Percentiles rank a stretch among this genome's conserved stretches.
Conservation (phyloP, 2,888 invertebrate genomes). For the Deladenus siricidicola region DNA sequence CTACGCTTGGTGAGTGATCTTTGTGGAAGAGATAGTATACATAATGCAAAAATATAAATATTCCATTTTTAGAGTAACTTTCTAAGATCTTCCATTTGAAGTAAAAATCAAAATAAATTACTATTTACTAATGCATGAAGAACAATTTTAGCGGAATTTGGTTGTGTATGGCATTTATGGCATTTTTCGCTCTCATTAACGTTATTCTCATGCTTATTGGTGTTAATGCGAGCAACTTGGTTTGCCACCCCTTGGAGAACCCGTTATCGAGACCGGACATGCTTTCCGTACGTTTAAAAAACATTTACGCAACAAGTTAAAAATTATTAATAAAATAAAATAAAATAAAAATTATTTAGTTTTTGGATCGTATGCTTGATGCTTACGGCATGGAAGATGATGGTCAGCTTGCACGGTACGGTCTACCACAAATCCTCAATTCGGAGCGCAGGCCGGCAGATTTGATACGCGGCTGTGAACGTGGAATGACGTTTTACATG, state of each 20-base stretch:
- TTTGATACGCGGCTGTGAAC: slow-evolving; percentile 40
- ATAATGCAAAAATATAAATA: no score
- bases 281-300: slow-evolving; percentile 43
- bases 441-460: slow-evolving; percentile 34
- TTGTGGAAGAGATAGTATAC: no score
- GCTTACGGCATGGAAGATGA: slow-evolving; percentile 26
- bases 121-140: no score
- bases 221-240: slow-evolving; percentile 39
- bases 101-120: no score
- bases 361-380: slow-evolving; percentile 42
- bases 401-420: slow-evolving; percentile 13
- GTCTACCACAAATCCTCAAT: slow-evolving; percentile 9
- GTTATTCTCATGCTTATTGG: slow-evolving; percentile 38
- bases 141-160: slow-evolving; percentile 42
- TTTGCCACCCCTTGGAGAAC: slow-evolving; percentile 45
- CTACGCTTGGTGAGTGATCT: slow-evolving; percentile 50
- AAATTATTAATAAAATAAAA: not conserved
- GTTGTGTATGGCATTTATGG: slow-evolving; percentile 36
- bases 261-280: slow-evolving; percentile 42
- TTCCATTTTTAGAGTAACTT: no score
- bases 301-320: not conserved
- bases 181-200: slow-evolving; percentile 35
- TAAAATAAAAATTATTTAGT: slow-evolving; percentile 27
- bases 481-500: slow-evolving; percentile 45
- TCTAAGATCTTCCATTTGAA: no score